Evolutionary conservation across 2,888 invertebrate genomes (phyloP).

Genomic region (Macrosoma leucophasiata): DNA sequence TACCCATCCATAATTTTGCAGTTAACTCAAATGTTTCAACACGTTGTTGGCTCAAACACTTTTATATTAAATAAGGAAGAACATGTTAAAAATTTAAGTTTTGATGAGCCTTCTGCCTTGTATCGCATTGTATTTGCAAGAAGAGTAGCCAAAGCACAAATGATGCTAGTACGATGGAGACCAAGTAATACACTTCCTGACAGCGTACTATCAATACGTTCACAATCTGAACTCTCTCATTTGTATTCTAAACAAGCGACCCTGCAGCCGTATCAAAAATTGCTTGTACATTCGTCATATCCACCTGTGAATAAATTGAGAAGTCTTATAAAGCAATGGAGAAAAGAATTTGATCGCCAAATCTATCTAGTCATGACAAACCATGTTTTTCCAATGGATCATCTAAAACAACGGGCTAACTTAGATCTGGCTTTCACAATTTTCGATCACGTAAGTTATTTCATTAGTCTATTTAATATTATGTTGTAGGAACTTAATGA

Average conservation of each 20-base stretch:
- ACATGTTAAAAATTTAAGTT: slow-evolving; percentile 4
- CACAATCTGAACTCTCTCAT: slow-evolving; percentile 27
- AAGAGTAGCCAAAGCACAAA: slow-evolving; percentile 17
- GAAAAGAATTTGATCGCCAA: too few relatives aligned
- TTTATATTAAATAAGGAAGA: slow-evolving; percentile 31
- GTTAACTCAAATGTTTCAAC: slow-evolving; percentile 27
- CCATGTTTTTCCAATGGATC: too few relatives aligned
- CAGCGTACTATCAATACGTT: slow-evolving; percentile 30
- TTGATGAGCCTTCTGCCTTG: slow-evolving; percentile 23
- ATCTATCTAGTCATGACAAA: too few relatives aligned
- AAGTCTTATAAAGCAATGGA: too few relatives aligned
- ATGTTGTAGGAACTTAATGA: too few relatives aligned
- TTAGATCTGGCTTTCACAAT: slow-evolving; percentile 34
- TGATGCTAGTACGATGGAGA: slow-evolving; percentile 32
- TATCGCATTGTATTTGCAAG: slow-evolving; percentile 29
- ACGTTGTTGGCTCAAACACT: slow-evolving; percentile 25
- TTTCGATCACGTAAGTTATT: too few relatives aligned
- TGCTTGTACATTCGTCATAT: slow-evolving; percentile 33
- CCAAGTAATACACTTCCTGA: slow-evolving; percentile 24
- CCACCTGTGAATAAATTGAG: slow-evolving; percentile 34
- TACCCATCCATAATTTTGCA: too few relatives aligned
- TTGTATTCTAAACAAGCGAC: slow-evolving; percentile 24
- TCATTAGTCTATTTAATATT: too few relatives aligned
- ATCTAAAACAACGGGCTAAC: slow-evolving; percentile 37
- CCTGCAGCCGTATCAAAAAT: slow-evolving; percentile 28